Percentiles rank a stretch among this genome's conserved stretches.
Evolutionary conservation across 2,888 invertebrate genomes (phyloP).

Genomic region (Dryobotodes eremita): DNA sequence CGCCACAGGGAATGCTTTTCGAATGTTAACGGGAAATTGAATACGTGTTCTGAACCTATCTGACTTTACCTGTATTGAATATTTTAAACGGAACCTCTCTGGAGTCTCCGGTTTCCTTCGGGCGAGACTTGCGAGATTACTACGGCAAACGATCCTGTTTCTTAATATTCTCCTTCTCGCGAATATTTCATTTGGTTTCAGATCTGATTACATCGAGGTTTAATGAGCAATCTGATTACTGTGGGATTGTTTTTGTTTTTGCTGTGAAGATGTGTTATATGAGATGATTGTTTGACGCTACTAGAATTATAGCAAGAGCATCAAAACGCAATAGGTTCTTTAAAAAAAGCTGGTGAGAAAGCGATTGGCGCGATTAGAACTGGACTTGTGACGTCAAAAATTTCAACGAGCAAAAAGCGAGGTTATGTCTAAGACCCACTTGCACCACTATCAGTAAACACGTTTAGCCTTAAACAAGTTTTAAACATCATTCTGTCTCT

Average conservation of each 20-base stretch:
- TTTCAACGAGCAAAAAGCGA: too few relatives aligned
- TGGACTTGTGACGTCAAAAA: too few relatives aligned
- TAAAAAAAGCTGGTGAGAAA: too few relatives aligned
- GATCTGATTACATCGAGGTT: constrained; percentile 57
- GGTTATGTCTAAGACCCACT: too few relatives aligned
- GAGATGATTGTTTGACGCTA: neutral
- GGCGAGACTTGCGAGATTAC: constrained; percentile 50
- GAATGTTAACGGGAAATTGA: constrained; percentile 60
- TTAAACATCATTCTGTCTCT: too few relatives aligned
- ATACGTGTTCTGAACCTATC: constrained; percentile 62
- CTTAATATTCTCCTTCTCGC: constrained; percentile 41
- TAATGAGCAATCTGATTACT: constrained; percentile 48
- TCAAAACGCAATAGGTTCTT: too few relatives aligned
- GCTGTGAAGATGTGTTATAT: neutral
- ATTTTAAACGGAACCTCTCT: constrained; percentile 54
- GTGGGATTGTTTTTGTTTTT: constrained; percentile 12
- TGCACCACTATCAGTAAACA: too few relatives aligned
- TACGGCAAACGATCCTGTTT: constrained; percentile 39
- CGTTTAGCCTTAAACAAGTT: too few relatives aligned
- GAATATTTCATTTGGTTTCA: constrained; percentile 56
- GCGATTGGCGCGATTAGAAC: too few relatives aligned
- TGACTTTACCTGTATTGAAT: constrained; percentile 61
- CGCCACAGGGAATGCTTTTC: constrained; percentile 23
- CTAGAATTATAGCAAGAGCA: too few relatives aligned
- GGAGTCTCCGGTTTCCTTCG: neutral